Conservation (phyloP, 2,888 invertebrate genomes). For the Melinaea menophilus region DNA sequence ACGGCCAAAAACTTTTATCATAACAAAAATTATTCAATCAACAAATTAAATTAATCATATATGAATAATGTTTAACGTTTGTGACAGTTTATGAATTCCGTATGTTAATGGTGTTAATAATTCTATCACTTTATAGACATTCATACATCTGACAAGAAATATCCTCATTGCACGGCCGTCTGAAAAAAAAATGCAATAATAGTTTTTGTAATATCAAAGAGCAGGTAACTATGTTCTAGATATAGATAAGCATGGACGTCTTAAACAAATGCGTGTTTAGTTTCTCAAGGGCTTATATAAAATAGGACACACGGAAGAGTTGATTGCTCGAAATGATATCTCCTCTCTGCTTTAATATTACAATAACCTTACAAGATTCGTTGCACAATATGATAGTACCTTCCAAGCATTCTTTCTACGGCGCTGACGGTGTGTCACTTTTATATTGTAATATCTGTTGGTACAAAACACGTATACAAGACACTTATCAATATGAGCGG, state of each 20-base stretch:
- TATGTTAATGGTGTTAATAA: slow-evolving; percentile 74
- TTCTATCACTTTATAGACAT: slow-evolving; percentile 72
- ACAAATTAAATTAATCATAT: too few relatives aligned
- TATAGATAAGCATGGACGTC: slow-evolving; percentile 4
- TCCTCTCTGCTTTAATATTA: slow-evolving; percentile 76
- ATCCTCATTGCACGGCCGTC: slow-evolving; percentile 75
- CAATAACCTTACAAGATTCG: slow-evolving; percentile 78
- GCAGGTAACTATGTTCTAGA: slow-evolving; percentile 42
- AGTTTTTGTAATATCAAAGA: slow-evolving; percentile 78
- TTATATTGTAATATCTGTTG: slow-evolving; percentile 66
- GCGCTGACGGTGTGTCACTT: slow-evolving; percentile 72
- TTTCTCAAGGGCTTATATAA: slow-evolving; percentile 67
- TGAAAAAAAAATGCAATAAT: slow-evolving; percentile 65
- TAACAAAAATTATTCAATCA: too few relatives aligned
- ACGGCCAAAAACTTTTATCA: slow-evolving; percentile 46
- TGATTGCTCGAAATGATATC: slow-evolving; percentile 68
- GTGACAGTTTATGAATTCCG: slow-evolving; percentile 64
- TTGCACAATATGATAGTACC: slow-evolving; percentile 77
- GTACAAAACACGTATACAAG: slow-evolving; percentile 38
- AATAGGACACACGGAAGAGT: slow-evolving; percentile 73
- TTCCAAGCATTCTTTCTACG: slow-evolving; percentile 76
- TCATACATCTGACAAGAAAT: slow-evolving; percentile 72
- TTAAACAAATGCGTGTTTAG: slow-evolving; percentile 63
- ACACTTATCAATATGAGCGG: slow-evolving; percentile 38
- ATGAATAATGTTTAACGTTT: slow-evolving; percentile 14